Percentiles rank a stretch among this genome's conserved stretches.
phyloP scores from a whole-genome alignment of 2,888 invertebrate genomes.

The Drosophila kanekoi region DNA sequence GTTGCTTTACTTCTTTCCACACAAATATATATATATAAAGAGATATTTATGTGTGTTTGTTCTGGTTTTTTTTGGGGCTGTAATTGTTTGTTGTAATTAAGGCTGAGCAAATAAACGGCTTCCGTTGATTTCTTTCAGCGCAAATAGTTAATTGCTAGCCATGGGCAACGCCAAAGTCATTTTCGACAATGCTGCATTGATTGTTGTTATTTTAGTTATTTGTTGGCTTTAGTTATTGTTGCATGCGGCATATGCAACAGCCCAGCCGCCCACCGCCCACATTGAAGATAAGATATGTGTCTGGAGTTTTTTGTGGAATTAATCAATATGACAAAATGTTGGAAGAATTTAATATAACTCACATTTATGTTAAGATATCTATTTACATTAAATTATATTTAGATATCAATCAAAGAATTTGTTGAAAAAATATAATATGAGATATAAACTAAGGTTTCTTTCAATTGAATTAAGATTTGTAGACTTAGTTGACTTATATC shows the following conservation, averaged over 20 bases:
- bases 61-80: slow-evolving; percentile 22
- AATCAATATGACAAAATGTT: no score
- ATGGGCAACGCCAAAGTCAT: slow-evolving; percentile 60
- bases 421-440: no score
- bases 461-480: no score
- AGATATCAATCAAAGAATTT: no score
- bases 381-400: no score
- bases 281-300: background rate
- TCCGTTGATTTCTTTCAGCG: slow-evolving; percentile 80
- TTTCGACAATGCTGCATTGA: slow-evolving; percentile 59
- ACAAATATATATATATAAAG: background rate
- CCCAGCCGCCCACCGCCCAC: no score
- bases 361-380: no score
- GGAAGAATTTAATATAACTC: no score
- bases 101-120: slow-evolving; percentile 80
- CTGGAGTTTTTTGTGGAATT: no score
- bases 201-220: slow-evolving; percentile 38
- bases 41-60: slow-evolving; percentile 37
- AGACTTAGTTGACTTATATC: no score
- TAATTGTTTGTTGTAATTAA: slow-evolving; percentile 81
- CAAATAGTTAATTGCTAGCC: slow-evolving; percentile 78
- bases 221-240: slow-evolving; percentile 30
- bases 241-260: slow-evolving; percentile 29
- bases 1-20: slow-evolving; percentile 41
- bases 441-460: no score